phyloP scores from a whole-genome alignment of 1,140 invertebrate genomes.

The Aphaenogaster floridana region DNA sequence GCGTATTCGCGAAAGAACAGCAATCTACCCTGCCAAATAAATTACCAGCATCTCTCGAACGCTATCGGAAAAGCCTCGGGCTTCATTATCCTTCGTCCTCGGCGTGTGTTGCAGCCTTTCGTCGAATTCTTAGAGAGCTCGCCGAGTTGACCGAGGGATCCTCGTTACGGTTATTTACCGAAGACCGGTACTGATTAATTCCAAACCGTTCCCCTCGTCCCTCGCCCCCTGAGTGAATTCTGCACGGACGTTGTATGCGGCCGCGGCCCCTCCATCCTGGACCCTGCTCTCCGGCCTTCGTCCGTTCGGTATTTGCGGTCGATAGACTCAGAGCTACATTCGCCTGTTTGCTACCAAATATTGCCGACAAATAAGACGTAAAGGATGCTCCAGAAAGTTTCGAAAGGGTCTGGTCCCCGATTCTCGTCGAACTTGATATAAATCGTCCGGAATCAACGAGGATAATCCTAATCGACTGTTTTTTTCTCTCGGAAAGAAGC shows the following conservation, averaged over 20 bases:
- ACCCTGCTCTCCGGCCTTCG: constrained; percentile 15
- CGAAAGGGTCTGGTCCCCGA: not conserved
- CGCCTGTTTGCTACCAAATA: constrained; percentile 51
- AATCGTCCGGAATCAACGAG: not conserved
- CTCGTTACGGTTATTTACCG: constrained; percentile 64
- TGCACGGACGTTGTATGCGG: not conserved
- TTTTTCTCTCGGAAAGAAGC: not conserved
- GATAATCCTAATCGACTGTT: not conserved
- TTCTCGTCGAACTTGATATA: not conserved
- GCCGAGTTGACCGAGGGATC: constrained; percentile 48
- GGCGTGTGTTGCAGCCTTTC: constrained; percentile 19
- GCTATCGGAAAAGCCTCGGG: constrained; percentile 31
- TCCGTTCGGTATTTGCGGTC: constrained; percentile 47
- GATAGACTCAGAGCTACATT: constrained; percentile 37
- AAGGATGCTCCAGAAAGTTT: constrained; percentile 11
- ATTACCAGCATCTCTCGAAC: constrained; percentile 24
- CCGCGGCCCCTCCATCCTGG: not conserved
- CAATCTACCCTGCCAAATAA: constrained; percentile 33
- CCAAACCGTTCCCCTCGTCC: constrained; percentile 41
- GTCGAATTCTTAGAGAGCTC: constrained; percentile 47
- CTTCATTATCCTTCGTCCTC: constrained; percentile 47
- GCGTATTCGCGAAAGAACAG: not conserved
- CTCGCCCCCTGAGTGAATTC: constrained; percentile 7
- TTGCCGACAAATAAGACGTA: constrained; percentile 19
- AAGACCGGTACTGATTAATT: constrained; percentile 63